Evolutionary conservation across 2,113 vertebrate species (phyloP), one percentile per base, ranked within the genome.

Genomic region (Ploceus nigricollis): DNA sequence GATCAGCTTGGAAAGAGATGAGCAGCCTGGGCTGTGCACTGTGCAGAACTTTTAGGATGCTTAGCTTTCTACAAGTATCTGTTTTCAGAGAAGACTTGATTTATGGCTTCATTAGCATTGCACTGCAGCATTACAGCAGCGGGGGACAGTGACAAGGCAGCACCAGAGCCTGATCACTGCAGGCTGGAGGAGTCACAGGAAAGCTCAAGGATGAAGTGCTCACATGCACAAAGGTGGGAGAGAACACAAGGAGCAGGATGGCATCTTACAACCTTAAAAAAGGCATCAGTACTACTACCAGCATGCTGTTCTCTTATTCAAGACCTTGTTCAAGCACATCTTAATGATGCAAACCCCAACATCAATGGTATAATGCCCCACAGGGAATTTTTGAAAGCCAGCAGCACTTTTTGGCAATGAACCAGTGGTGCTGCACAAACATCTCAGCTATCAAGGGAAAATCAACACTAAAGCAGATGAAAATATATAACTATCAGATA

Each of bases 81-180:
- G 4, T 31, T 82, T 76, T 44, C 54, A 51, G 90, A 88, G 63
- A 51, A 80, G 22, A 12, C 50, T 54, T 86, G 91, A 95, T 88
- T 77, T 81, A 80, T 70, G 88, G 42, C 71, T 91, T 66, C 87
- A 65, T 0, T 79, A 65, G 7, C 53, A 42, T 6, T 53, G 69
- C 73, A 65, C 22, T 60, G 24, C 76, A 81, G 89, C 83, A 11
- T 27, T 35, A 22, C 42, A 82, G 60, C 33, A 56, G 57, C 0
- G 35, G 80, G 70, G 56, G 48, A 87, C 82, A 76, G n/a, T 2
- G 77, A 79, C n/a, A 53, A 37, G 92, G 79, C 92, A 89, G 65
- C 60, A 23, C 3, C 81, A 71, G 65, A 47, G 61, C 73, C 65
- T 5, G 2, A 24, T n/a, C 42, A 1, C 77, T 44, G 27, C 57